Percentiles rank a stretch among this genome's conserved stretches.
These are phyloP conservation scores for Parazoanthus swiftii DNA, from an alignment of 92 coral and sea anemone genomes.

Conservation along the genomic window DNA sequence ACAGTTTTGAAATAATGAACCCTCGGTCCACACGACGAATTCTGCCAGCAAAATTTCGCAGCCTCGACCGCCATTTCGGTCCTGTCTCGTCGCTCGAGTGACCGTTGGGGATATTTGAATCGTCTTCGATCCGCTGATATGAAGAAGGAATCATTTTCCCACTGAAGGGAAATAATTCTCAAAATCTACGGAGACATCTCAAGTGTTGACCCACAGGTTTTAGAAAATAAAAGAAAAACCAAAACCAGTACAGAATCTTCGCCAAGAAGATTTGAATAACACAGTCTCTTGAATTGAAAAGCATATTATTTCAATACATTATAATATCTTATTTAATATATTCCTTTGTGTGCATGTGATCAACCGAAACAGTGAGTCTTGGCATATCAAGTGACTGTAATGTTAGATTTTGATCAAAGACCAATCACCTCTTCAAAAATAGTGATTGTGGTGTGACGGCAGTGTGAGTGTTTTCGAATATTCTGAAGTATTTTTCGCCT, in stretches of 20 bases:
- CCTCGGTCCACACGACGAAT: slow-evolving; percentile 57
- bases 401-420: not conserved
- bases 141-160: slow-evolving; percentile 76
- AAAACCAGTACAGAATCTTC: not conserved
- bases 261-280: slow-evolving; percentile 33
- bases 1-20: slow-evolving; percentile 78
- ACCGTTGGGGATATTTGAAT: slow-evolving; percentile 58
- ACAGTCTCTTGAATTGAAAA: slow-evolving; percentile 10
- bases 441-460: too few relatives aligned
- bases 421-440: not conserved
- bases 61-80: slow-evolving; percentile 51
- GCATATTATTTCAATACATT: slow-evolving; percentile 6
- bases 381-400: not conserved
- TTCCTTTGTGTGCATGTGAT: slow-evolving; percentile 35
- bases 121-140: slow-evolving; percentile 68
- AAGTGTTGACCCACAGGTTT: not conserved
- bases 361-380: not conserved
- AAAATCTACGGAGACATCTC: not conserved
- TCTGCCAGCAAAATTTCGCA: slow-evolving; percentile 39
- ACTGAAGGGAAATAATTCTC: not conserved
- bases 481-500: not conserved
- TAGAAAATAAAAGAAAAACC: not conserved
- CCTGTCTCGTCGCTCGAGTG: slow-evolving; percentile 26
- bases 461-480: too few relatives aligned
- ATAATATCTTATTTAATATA: slow-evolving; percentile 16